Percentiles rank a stretch among this genome's conserved stretches.
Evolutionary conservation across 2,797 vertebrate species (phyloP).

Genomic region (Lagodon rhomboides): DNA sequence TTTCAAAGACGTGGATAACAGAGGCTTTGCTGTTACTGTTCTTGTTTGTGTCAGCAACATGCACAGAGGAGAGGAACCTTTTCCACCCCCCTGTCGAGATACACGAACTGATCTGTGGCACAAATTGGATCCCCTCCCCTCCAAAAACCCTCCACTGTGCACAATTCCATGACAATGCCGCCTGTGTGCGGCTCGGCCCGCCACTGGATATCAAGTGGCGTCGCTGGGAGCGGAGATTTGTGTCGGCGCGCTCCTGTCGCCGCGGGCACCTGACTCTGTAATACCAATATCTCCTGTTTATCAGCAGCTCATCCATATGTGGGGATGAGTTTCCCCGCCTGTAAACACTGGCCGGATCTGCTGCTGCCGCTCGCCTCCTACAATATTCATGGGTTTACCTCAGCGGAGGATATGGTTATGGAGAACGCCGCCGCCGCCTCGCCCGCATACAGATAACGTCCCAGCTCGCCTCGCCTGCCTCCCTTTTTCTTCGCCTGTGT

Average conservation of each 20-base stretch:
- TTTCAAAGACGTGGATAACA: slow-evolving; percentile 48
- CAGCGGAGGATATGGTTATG: slow-evolving; percentile 47
- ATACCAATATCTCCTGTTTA: slow-evolving; percentile 63
- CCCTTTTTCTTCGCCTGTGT: slow-evolving; percentile 17
- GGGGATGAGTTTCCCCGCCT: slow-evolving; percentile 38
- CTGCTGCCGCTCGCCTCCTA: slow-evolving; percentile 46
- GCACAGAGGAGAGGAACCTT: slow-evolving; percentile 7
- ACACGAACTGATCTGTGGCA: slow-evolving; percentile 49
- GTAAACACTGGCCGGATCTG: slow-evolving; percentile 62
- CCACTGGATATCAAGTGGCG: slow-evolving; percentile 50
- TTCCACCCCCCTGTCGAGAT: slow-evolving; percentile 33
- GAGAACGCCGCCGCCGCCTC: slow-evolving; percentile 8
- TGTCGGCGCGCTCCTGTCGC: slow-evolving; percentile 36
- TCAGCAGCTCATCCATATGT: slow-evolving; percentile 69
- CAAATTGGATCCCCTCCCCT: slow-evolving; percentile 54
- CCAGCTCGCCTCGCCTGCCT: not conserved
- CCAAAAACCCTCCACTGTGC: slow-evolving; percentile 39
- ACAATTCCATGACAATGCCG: slow-evolving; percentile 55
- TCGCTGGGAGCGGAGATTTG: slow-evolving; percentile 52
- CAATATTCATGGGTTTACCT: slow-evolving; percentile 73
- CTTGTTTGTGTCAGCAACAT: slow-evolving; percentile 64
- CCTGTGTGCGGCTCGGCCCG: slow-evolving; percentile 12
- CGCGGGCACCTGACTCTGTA: slow-evolving; percentile 48
- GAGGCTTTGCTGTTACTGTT: slow-evolving; percentile 55
- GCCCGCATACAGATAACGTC: slow-evolving; percentile 51